These are phyloP conservation scores for Druceiella hillmani DNA, from an alignment of 2,888 invertebrate species.

Conservation along the genomic window DNA sequence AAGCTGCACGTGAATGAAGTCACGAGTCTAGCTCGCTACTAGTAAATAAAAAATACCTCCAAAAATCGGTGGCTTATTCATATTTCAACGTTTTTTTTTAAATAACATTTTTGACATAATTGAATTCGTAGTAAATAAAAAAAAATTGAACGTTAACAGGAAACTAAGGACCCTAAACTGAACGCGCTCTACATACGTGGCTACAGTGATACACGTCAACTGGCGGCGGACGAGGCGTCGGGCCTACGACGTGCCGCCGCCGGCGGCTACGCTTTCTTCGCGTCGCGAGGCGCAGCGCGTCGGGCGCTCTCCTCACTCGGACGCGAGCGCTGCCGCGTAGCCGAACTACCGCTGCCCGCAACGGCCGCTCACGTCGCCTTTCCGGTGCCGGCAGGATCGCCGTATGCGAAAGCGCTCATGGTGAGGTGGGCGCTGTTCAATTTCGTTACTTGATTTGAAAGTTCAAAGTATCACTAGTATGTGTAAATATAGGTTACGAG, in stretches of 20 bases:
- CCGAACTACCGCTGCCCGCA: constrained; percentile 51
- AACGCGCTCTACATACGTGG: constrained; percentile 52
- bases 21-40: too few relatives aligned
- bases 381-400: constrained; percentile 51
- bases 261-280: constrained; percentile 56
- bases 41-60: too few relatives aligned
- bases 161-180: constrained; percentile 48
- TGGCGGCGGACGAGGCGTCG: constrained; percentile 46
- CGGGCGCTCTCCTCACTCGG: constrained; percentile 43
- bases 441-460: too few relatives aligned
- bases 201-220: constrained; percentile 45
- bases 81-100: too few relatives aligned
- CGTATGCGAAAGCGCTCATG: constrained; percentile 54
- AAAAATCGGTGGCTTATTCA: too few relatives aligned
- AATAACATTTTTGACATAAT: too few relatives aligned
- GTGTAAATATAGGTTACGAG: too few relatives aligned
- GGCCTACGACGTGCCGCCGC: constrained; percentile 49
- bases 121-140: too few relatives aligned
- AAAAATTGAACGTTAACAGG: too few relatives aligned
- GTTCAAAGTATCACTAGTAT: too few relatives aligned
- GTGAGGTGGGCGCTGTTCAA: constrained; percentile 50
- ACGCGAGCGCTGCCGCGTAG: constrained; percentile 47
- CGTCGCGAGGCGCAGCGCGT: constrained; percentile 54
- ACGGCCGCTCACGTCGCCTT: constrained; percentile 54
- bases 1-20: too few relatives aligned